Conservation (phyloP, 1,140 invertebrate genomes). For the Hormaphis cornu region DNA sequence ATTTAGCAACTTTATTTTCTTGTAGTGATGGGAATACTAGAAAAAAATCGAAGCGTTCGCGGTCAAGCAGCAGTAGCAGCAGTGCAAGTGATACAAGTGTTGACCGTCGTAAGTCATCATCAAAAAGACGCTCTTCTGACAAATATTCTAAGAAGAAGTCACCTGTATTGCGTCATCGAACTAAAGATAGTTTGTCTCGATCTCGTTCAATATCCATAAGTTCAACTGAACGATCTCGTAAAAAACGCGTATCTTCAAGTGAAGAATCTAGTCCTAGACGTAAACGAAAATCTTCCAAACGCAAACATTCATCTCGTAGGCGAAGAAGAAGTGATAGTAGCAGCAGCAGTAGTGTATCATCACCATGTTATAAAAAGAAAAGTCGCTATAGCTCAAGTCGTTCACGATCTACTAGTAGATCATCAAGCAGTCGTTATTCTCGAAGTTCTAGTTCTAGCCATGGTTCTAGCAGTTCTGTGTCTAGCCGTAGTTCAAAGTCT, state of each 20-base stretch:
- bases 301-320: conserved; percentile 12
- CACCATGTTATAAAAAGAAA: conserved; percentile 1
- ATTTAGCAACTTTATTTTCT: not conserved
- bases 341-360: not conserved
- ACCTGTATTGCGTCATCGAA: not conserved
- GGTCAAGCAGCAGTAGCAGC: conserved; percentile 1
- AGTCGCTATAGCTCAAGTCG: conserved; percentile 7
- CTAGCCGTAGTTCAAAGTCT: conserved; percentile 36
- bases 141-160: conserved; percentile 23
- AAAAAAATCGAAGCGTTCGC: conserved; percentile 9
- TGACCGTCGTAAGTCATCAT: conserved; percentile 2
- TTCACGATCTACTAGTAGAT: conserved; percentile 18
- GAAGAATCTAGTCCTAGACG: conserved; percentile 12
- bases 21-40: not conserved
- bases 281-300: conserved; percentile 8
- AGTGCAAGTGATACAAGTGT: conserved; percentile 17
- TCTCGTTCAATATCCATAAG: not conserved
- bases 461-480: not conserved
- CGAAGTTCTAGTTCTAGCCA: conserved; percentile 11
- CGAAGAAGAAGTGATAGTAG: conserved; percentile 10
- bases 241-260: conserved; percentile 12
- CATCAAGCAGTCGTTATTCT: conserved; percentile 8
- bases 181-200: conserved; percentile 1
- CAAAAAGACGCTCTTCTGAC: not conserved
- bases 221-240: conserved; percentile 7